phyloP scores from a whole-genome alignment of 1,140 invertebrate genomes.

The Eueides isabella region DNA sequence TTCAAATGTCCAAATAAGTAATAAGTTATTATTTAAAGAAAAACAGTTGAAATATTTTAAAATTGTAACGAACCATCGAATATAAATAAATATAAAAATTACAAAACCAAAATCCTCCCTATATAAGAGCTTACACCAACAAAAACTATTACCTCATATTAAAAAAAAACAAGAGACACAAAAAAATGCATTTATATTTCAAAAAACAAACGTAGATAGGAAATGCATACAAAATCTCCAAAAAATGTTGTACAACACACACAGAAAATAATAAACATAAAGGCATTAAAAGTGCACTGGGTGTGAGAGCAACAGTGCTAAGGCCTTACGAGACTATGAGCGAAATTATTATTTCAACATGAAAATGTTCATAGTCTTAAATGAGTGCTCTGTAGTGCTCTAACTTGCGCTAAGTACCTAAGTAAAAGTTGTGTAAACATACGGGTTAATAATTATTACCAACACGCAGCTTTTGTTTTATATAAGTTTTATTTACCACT shows the following conservation, averaged over 20 bases:
- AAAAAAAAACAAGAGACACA: neutral
- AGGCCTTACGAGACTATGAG: conserved; percentile 31
- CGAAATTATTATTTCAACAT: conserved; percentile 45
- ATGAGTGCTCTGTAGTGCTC: conserved; percentile 37
- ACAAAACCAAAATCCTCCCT: too few relatives aligned
- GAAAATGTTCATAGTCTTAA: conserved; percentile 44
- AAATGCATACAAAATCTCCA: neutral
- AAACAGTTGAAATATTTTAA: too few relatives aligned
- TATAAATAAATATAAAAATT: too few relatives aligned
- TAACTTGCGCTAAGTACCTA: conserved; percentile 40
- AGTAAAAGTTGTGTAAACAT: conserved; percentile 33
- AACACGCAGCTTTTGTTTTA: conserved; percentile 6
- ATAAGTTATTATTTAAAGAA: too few relatives aligned
- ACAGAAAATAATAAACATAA: conserved; percentile 1
- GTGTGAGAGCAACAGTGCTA: conserved; percentile 13
- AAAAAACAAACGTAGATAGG: neutral
- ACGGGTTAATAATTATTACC: conserved; percentile 15
- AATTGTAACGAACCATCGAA: too few relatives aligned
- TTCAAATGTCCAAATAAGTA: too few relatives aligned
- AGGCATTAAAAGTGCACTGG: neutral
- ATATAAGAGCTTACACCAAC: neutral
- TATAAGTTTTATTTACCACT: neutral
- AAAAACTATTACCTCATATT: neutral
- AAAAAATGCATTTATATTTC: neutral
- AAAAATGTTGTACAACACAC: neutral